Conservation (phyloP, 2,888 invertebrate species). For the Tipula lateralis region DNA sequence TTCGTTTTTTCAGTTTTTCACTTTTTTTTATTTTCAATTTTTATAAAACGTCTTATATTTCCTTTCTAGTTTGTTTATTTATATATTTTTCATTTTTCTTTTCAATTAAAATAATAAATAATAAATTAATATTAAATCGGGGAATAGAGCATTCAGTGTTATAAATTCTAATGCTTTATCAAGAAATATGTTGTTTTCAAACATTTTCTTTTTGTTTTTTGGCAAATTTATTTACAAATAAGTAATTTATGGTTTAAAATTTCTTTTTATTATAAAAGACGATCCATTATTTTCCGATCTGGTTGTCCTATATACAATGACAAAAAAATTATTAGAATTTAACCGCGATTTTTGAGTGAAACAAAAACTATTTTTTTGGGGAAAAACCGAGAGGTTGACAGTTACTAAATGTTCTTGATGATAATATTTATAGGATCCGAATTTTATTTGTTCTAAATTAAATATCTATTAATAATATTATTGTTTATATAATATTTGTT, state of each 20-base stretch:
- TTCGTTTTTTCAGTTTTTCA: neutral
- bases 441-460: neutral
- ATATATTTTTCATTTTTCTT: neutral
- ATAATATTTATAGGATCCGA: neutral
- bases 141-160: neutral
- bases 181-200: neutral
- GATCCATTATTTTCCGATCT: neutral
- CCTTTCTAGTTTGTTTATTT: neutral
- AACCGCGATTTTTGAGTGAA: neutral
- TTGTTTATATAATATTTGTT: neutral
- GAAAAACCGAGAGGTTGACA: neutral
- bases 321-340: neutral
- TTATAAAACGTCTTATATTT: neutral
- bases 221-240: neutral
- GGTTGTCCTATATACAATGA: neutral
- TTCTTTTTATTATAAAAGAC: neutral
- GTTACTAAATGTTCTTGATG: neutral
- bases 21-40: neutral
- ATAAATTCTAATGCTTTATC: neutral
- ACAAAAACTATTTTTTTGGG: too few species aligned
- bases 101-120: constrained; percentile 19
- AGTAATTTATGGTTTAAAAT: neutral
- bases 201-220: neutral
- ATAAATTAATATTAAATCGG: neutral
- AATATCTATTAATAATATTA: neutral